Conservation (phyloP, 2,113 vertebrate species). For the Percina caprodes region DNA sequence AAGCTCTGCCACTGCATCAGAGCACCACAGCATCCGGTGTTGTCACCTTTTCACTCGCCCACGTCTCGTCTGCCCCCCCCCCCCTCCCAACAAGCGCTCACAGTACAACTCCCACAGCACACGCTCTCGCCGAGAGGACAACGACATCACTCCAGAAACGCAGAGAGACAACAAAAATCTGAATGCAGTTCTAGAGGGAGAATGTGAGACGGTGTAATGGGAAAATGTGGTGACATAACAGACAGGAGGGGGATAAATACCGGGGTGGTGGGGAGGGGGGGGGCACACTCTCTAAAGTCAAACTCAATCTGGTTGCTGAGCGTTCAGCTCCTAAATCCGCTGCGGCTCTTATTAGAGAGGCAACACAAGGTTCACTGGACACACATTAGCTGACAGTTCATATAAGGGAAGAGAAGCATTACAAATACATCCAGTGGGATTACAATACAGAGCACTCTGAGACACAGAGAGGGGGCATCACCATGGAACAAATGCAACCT, state of each 20-base stretch:
- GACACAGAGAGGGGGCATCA: not conserved
- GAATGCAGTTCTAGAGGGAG: constrained; percentile 15
- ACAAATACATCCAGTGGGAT: constrained; percentile 8
- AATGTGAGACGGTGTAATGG: not conserved
- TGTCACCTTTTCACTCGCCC: not conserved
- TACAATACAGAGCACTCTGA: not conserved
- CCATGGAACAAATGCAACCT: not conserved
- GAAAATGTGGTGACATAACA: not conserved
- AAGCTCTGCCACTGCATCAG: not conserved
- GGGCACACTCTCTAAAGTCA: not conserved
- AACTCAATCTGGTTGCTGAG: not conserved
- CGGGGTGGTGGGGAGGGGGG: not conserved
- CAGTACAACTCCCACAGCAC: not conserved
- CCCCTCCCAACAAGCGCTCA: not conserved
- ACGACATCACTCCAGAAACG: not conserved
- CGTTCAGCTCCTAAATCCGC: not conserved
- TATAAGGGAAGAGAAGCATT: not conserved
- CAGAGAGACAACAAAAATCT: constrained; percentile 3
- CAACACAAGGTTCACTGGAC: constrained; percentile 6
- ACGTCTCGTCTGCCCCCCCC: not conserved
- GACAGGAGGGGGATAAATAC: not conserved
- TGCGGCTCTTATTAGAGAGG: not conserved
- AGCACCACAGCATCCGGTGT: constrained; percentile 16
- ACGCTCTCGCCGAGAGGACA: not conserved
- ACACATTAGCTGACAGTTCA: not conserved